Conservation (phyloP, 2,888 invertebrate genomes). For the Trichopria drosophilae region DNA sequence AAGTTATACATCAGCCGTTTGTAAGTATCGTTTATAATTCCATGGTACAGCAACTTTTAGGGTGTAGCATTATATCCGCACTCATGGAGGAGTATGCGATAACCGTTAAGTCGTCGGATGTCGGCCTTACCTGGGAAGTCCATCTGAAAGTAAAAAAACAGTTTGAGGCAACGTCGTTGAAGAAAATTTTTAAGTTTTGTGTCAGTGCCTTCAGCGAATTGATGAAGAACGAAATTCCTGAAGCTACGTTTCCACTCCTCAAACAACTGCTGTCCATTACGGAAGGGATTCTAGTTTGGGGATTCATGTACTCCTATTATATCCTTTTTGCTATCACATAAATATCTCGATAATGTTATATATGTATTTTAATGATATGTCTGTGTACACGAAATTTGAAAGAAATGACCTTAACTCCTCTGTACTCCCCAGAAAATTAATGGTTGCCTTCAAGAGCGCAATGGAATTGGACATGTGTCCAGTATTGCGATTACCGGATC, state of each 20-base stretch:
- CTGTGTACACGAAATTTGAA: no score
- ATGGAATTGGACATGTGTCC: constrained; percentile 68
- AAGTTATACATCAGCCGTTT: constrained; percentile 38
- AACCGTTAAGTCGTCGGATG: constrained; percentile 81
- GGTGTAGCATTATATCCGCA: constrained; percentile 80
- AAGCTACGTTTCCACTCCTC: constrained; percentile 65
- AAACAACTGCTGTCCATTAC: constrained; percentile 76
- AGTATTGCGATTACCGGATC: constrained; percentile 65
- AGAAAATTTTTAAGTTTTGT: constrained; percentile 77
- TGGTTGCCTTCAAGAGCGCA: constrained; percentile 72
- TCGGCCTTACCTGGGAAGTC: constrained; percentile 85
- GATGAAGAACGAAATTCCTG: constrained; percentile 60
- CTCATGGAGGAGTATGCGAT: constrained; percentile 88
- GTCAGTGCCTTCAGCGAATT: constrained; percentile 67
- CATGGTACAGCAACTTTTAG: constrained; percentile 72
- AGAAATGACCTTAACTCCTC: constrained; percentile 49
- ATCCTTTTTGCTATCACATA: constrained; percentile 57
- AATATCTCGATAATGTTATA: neutral
- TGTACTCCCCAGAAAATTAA: constrained; percentile 69
- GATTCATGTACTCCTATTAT: constrained; percentile 69
- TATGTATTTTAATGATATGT: neutral
- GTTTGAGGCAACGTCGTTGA: constrained; percentile 80
- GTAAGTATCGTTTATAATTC: neutral
- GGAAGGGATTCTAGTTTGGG: constrained; percentile 81
- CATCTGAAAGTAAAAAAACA: constrained; percentile 82